These are phyloP conservation scores for Platycercus adscitus DNA, from an alignment of 2,113 vertebrate species.

Conservation along the genomic window DNA sequence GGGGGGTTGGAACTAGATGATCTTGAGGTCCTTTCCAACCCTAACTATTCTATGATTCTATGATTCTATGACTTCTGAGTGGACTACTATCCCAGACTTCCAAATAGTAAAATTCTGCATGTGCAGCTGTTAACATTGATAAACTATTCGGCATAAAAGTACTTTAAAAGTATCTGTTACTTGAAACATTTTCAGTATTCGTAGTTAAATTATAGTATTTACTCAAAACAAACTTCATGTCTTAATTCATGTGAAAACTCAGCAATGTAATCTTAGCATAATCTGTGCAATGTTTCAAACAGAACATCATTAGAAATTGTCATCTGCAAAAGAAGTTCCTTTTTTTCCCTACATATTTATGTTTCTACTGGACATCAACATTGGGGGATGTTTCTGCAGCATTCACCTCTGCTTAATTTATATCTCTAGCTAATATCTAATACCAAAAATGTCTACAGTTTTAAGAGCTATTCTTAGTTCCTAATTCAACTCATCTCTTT, in stretches of 20 bases:
- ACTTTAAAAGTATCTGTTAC: not conserved
- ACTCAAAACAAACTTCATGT: not conserved
- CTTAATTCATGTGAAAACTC: not conserved
- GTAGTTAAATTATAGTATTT: not conserved
- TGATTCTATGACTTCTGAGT: too few species aligned
- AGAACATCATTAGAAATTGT: not conserved
- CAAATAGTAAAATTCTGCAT: not conserved
- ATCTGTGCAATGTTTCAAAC: not conserved
- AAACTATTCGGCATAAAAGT: not conserved
- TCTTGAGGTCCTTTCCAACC: too few species aligned
- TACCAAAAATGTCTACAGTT: not conserved
- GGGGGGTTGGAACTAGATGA: too few species aligned
- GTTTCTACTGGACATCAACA: not conserved
- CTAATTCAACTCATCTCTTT: not conserved
- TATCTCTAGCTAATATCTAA: not conserved
- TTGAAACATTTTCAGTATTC: not conserved
- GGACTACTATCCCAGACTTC: not conserved
- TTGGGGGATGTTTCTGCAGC: not conserved
- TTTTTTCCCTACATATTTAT: not conserved
- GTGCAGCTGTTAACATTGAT: not conserved
- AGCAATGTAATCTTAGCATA: not conserved
- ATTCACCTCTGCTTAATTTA: not conserved
- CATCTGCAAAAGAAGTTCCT: not conserved
- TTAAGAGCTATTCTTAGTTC: not conserved
- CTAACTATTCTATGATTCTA: too few species aligned